Percentiles rank a stretch among this genome's conserved stretches.
These are phyloP conservation scores for Callosobruchus maculatus DNA, from an alignment of 2,888 invertebrate species.

Conservation along the genomic window DNA sequence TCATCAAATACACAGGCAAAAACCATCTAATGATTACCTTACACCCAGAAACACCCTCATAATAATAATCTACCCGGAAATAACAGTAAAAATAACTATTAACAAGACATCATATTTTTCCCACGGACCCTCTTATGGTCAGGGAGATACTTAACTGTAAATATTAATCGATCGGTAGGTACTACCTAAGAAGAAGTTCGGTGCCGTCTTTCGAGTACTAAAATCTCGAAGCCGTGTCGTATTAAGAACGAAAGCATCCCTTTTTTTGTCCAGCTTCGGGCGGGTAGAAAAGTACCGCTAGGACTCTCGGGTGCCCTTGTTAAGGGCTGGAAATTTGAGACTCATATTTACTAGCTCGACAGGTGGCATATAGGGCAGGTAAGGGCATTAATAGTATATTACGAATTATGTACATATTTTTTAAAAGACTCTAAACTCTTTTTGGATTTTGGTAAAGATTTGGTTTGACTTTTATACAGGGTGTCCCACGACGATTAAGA, in stretches of 20 bases:
- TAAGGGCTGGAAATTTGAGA: neutral
- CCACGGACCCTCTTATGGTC: neutral
- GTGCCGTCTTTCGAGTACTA: neutral
- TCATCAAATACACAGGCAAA: neutral
- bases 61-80: neutral
- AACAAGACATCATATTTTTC: neutral
- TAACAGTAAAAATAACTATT: neutral
- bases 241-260: neutral
- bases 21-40: neutral
- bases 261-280: neutral
- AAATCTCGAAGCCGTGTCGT: neutral
- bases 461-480: too few relatives aligned
- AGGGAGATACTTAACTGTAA: neutral
- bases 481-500: too few relatives aligned
- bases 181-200: neutral
- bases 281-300: neutral
- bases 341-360: neutral
- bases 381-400: neutral
- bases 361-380: neutral
- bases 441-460: too few relatives aligned
- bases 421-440: too few relatives aligned
- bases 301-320: neutral
- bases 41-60: neutral
- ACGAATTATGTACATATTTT: too few relatives aligned
- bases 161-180: neutral